Percentiles rank a stretch among this genome's conserved stretches.
These are phyloP conservation scores for Mionectes macconnelli DNA, from an alignment of 2,113 vertebrate genomes.

Conservation along the genomic window DNA sequence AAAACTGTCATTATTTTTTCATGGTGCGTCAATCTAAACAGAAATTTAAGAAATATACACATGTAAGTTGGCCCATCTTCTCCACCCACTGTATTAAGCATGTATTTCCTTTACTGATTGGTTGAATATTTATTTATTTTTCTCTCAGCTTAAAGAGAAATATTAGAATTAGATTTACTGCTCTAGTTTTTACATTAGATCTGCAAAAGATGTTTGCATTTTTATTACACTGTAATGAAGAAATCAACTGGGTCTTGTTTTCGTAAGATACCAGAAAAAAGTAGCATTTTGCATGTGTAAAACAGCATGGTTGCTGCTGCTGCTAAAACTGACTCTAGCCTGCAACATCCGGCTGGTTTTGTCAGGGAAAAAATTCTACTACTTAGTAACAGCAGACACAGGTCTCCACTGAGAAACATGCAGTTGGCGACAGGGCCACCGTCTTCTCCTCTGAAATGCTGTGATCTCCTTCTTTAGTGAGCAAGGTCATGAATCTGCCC, in stretches of 20 bases:
- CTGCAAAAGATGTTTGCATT: background rate
- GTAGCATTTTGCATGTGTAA: background rate
- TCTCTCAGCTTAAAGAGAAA: background rate
- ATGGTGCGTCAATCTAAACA: background rate
- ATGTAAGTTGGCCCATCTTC: fast-evolving
- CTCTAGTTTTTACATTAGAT: background rate
- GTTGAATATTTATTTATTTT: background rate
- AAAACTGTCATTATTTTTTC: background rate
- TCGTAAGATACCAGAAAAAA: background rate
- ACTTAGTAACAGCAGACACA: no score
- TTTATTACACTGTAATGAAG: background rate
- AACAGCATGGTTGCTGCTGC: background rate
- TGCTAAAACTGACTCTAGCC: background rate
- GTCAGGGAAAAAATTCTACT: background rate
- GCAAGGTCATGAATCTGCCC: background rate
- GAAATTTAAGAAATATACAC: background rate
- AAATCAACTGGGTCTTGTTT: background rate
- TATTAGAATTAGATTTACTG: background rate
- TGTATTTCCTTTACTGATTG: background rate
- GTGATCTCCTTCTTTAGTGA: background rate
- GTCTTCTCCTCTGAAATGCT: background rate
- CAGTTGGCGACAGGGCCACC: background rate
- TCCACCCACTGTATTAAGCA: background rate
- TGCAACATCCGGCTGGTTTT: background rate
- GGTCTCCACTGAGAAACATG: background rate